Evolutionary conservation across 2,113 vertebrate species (phyloP), one percentile per base, ranked within the genome.

Genomic region (Eptesicus fuscus): DNA sequence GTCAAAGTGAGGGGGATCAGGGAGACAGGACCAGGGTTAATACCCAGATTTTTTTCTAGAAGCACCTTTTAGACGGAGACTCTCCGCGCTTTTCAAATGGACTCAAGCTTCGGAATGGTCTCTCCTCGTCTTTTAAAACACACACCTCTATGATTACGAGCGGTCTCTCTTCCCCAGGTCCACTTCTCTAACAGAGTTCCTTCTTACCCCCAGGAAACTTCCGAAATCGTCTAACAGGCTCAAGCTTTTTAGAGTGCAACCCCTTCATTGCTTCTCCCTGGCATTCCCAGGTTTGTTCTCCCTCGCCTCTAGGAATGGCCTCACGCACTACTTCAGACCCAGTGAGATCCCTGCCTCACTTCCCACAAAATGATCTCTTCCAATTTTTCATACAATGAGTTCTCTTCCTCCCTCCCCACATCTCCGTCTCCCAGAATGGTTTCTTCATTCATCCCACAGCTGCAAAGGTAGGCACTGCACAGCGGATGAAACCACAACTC

Each of bases 11-110:
- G 73, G 17, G 3, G 1, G 2, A 20, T 9, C 23, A 37, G 37
- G 63, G 12, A 28, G 40, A 53, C 32, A 69, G 40, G 6, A 18
- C 32, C 10, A 7, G 22, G 69, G 20, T 32, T 35, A 74, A 70
- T 9, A 53, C 18, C 20, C 23, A 67, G 17, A 12, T 16, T 70
- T 88, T 70, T 88, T 84, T 61, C 59, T 61, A 42, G 44, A 85
- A 88, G 67, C 35, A 42, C 9, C 32, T 94, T 95, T 59, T 37
- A 49, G 44, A 47, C 65, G 61, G 37, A 84, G 35, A n/a, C n/a
- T 90, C 30, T 88, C 37, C 32, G 47, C 40, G 44, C 47, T 83
- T 65, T 92, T 63, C 67, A 32, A 51, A 80, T 14, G 61, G 28
- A 5, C 70, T 32, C 69, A n/a, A 49, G 9, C 9, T 70, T 69